Base-by-base conservation (phyloP, 2,113 vertebrate genomes). In the Campylomormyrus tamandua region DNA sequence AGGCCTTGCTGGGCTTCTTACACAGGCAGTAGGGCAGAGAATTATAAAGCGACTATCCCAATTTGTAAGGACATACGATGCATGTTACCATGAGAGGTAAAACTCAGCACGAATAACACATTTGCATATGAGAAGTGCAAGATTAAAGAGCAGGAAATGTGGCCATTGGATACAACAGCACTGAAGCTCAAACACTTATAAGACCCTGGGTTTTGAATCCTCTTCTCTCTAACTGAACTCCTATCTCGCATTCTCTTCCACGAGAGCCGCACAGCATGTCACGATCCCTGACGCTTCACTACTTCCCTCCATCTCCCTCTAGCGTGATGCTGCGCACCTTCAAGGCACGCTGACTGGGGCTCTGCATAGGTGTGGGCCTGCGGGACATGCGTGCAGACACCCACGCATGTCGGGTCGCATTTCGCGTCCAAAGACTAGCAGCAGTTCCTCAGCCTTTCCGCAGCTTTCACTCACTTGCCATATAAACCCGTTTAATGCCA, bases 241-340 rank as follows among this genome's bases (percentile, higher is more conserved):
- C 35, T 84, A 39, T 5, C 17, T 42, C 39, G 2, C 17, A 17
- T 70, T 66, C 62, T 9, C n/a, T 1, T 42, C 87, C 91, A 86
- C 90, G 91, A 94, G 93, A 93, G 94, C 94, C 92, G 91, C 90
- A 91, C 91, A 90, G 95, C 95, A 94, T 91, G 94, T 95, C 92
- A 94, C 92, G 91, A 93, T 92, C 92, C 92, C 91, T 84, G 89
- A 91, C 90, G 90, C 93, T 93, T 90, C 91, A 90, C 93, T 85
- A 91, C 90, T 90, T 91, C 91, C 56, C 56, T 56, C 92, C 91
- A 70, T 27, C 90, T 90, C 86, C 92, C 89, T 87, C n/a, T 31
- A 56, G 58, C 90, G n/a, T 15, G 70, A 39, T 77, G 13, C 70
- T 31, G n/a, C 66, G 1, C 27, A 35, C 13, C 27, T 39, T 19